Percentiles rank a stretch among this genome's conserved stretches.
phyloP scores from a whole-genome alignment of 2,113 vertebrate species.

The Podilymbus podiceps region DNA sequence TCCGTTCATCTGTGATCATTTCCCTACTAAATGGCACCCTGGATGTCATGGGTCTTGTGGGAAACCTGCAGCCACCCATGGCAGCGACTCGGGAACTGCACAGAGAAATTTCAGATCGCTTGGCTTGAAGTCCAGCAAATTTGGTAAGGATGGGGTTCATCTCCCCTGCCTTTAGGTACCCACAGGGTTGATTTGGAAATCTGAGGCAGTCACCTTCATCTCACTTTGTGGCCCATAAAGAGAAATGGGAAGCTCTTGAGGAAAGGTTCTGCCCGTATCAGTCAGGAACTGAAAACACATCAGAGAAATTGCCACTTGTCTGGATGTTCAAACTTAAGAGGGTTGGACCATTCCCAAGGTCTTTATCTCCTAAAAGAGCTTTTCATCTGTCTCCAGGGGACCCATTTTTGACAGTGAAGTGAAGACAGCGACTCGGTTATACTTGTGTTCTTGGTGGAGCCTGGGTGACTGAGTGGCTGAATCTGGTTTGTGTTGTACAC shows the following conservation, averaged over 20 bases:
- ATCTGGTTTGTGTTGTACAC: neutral
- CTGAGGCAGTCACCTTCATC: neutral
- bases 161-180: neutral
- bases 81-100: neutral
- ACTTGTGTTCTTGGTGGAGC: neutral
- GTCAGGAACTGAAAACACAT: neutral
- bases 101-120: neutral
- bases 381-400: neutral
- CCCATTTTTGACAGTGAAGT: neutral
- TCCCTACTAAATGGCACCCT: neutral
- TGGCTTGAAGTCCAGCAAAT: neutral
- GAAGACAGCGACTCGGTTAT: neutral
- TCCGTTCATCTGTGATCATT: neutral
- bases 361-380: neutral
- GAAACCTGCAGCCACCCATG: neutral
- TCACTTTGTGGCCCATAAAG: neutral
- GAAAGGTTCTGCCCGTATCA: neutral
- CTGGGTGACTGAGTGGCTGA: rapidly evolving
- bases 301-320: neutral
- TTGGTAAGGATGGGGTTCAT: neutral
- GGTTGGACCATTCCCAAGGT: neutral
- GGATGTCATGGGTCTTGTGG: neutral
- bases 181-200: neutral
- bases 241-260: neutral
- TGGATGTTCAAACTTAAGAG: neutral